Evolutionary conservation across 2,888 invertebrate genomes (phyloP), one percentile per base, ranked within the genome.

Genomic region (Calliphora vomitoria): DNA sequence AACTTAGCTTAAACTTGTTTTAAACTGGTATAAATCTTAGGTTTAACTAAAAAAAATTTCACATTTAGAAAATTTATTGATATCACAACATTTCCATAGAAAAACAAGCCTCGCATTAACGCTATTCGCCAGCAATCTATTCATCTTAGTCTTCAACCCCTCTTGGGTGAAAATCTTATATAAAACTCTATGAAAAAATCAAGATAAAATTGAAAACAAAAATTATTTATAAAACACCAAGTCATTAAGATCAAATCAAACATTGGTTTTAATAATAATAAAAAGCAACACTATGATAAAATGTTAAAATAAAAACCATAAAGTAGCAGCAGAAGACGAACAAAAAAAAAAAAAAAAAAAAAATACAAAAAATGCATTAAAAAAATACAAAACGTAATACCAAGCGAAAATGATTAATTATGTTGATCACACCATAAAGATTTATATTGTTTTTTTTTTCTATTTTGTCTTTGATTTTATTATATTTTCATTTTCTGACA

Each of bases 231-330:
- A 58, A 58, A 58, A 44, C 20, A 25, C 35, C 18, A 69, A 71
- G 71, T 55, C 55, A 71, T 71, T 71, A 55, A 71, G 71, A 71
- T 71, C 53, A 53, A 53, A 71, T 71, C 53, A 71, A 35, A 55
- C n/a, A 50, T n/a, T 50, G 50, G n/a, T n/a, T 50, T 25, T 53
- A 71, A 35, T 53, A 53, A 53, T 25, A 35, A 64, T 38, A 35
- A 18, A 11, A 11, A 3, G 25, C 31, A 38, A 64, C 66, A 66
- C 20, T 10, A 6, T 25, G 55, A 58, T 72, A 58, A 41, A 58
- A 18, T 66, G 18, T 11, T 38, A 55, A 38, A 55, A 53, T 13
- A 15, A 47, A 31, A 31, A 72, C 47, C 47, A 41, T 20, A 20
- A 13, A 44, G 11, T 18, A 20, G 5, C 20, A 66, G 25, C 13